Evolutionary conservation across 2,113 vertebrate species (phyloP).

Genomic region (Forbesichthys papilliferus): DNA sequence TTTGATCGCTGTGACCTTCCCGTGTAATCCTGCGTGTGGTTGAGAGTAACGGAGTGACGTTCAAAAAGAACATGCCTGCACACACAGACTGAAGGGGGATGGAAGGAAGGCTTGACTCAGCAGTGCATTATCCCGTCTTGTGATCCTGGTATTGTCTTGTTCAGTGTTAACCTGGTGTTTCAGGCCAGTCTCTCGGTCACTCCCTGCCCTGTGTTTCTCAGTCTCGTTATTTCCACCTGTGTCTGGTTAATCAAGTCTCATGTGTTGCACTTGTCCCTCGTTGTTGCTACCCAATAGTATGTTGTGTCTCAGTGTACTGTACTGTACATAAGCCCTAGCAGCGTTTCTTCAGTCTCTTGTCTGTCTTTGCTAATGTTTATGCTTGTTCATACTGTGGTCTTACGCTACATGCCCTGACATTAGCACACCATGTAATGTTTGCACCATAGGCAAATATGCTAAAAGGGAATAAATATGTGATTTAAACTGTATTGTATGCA

Average conservation of each 20-base stretch:
- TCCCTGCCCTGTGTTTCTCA: too few relatives aligned
- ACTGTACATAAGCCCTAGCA: too few relatives aligned
- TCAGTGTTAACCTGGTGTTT: too few relatives aligned
- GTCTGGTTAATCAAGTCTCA: too few relatives aligned
- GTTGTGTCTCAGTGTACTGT: too few relatives aligned
- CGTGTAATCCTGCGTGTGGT: not conserved
- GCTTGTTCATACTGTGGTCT: not conserved
- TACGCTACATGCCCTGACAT: too few relatives aligned
- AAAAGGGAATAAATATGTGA: slow-evolving; percentile 15
- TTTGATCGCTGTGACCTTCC: not conserved
- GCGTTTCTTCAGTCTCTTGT: not conserved
- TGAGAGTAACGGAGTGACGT: not conserved
- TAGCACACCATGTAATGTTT: not conserved
- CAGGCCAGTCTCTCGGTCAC: too few relatives aligned
- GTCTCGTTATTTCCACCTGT: too few relatives aligned
- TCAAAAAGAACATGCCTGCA: not conserved
- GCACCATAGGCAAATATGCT: slow-evolving; percentile 34
- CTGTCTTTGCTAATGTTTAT: not conserved
- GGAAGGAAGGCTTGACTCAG: not conserved
- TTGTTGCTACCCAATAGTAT: too few relatives aligned
- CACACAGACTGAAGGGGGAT: not conserved
- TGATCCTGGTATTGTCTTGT: too few relatives aligned
- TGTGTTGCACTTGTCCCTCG: too few relatives aligned
- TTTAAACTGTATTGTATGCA: slow-evolving; percentile 18
- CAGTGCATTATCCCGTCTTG: not conserved